Evolutionary conservation across 1,140 invertebrate genomes (phyloP), one percentile per base, ranked within the genome.

Genomic region (Sycobia sp.): DNA sequence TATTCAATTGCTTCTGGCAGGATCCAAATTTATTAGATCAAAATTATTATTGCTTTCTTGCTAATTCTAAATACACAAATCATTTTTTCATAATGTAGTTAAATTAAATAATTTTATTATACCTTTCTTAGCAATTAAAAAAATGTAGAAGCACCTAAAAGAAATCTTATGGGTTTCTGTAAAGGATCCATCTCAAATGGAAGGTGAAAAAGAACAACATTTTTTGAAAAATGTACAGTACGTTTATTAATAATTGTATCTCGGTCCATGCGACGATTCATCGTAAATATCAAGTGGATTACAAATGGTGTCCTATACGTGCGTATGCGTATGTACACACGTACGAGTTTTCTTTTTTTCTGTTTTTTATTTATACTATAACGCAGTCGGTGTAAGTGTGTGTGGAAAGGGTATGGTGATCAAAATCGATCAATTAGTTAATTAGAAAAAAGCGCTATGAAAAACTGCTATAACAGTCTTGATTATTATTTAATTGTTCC

Each of bases 161-260:
- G n/a, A n/a, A n/a, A n/a, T n/a, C n/a, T n/a, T n/a, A n/a, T n/a
- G n/a, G n/a, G n/a, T n/a, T n/a, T n/a, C n/a, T n/a, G n/a, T n/a
- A n/a, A n/a, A n/a, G n/a, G n/a, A n/a, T n/a, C n/a, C n/a, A n/a
- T n/a, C n/a, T n/a, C n/a, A n/a, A n/a, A n/a, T n/a, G n/a, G n/a
- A n/a, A n/a, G n/a, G n/a, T n/a, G n/a, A n/a, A n/a, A n/a, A n/a
- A n/a, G n/a, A n/a, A n/a, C n/a, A n/a, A n/a, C 27, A 41, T 7
- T 25, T 54, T 38, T 22, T 67, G 56, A 73, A 79, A 79, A 78
- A 78, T 77, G 71, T 77, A 77, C 74, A 78, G 74, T 77, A 78
- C 71, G 73, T 77, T 77, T 72, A 79, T 75, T 74, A 71, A 76
- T 75, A 71, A 75, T 61, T 67, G 67, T 68, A 66, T 73, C 68